Base-by-base conservation (phyloP, 2,888 invertebrate species). In the Cataglyphis rosenhaueri region DNA sequence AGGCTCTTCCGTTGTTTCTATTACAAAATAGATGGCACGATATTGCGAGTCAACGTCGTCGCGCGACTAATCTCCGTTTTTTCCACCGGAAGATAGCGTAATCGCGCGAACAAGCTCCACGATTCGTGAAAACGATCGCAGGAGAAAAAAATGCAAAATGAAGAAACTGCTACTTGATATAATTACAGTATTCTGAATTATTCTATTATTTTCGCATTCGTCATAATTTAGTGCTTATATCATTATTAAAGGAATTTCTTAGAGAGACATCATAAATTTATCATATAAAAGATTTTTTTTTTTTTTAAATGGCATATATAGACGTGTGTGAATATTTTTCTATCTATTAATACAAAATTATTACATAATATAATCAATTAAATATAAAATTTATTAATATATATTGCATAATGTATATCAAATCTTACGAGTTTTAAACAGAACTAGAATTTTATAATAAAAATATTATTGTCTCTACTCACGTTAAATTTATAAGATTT, bases 1-100 rank as follows among this genome's bases (percentile, higher is more conserved):
- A 92, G 93, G 93, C 91, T 93, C 94, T 94, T 94, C 94, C 94
- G 94, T 94, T 94, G 94, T 94, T 94, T 94, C 94, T 94, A 94
- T 94, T 94, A 94, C 94, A 93, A 94, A 94, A 94, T 94, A 94
- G 93, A 94, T 91, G 93, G 91, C 92, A 89, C 91, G 93, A 93
- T 93, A 94, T 93, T 92, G 91, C 92, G 92, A 93, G 89, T 91
- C 87, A 89, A 79, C 78, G 78, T 90, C 90, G 84, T 81, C 86
- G 86, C 84, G 82, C 84, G 71, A 84, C 84, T 90, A 86, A 88
- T 89, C 87, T 87, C 87, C 87, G 84, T 86, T 86, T 86, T 89
- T 89, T 89, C 84, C 83, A 78, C 83, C 83, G 81, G 86, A 71
- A 81, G 84, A 76, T 68, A 85, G 82, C 70, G 81, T 73, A 62